These are phyloP conservation scores for Gallinago stenura DNA, from an alignment of 2,797 vertebrate genomes.

Conservation along the genomic window DNA sequence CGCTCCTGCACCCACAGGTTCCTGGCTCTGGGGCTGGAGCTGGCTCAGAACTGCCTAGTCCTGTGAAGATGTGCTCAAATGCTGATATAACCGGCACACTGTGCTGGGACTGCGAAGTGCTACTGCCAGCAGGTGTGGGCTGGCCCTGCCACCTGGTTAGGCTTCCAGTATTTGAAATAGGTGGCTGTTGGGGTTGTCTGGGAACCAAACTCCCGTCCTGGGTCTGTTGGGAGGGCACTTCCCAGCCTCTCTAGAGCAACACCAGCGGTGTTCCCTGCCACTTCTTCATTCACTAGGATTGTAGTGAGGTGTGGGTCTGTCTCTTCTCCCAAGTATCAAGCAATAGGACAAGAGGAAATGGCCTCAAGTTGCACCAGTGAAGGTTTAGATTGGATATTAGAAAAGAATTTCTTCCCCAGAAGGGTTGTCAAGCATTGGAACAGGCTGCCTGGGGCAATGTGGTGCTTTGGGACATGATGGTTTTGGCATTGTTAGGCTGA, in stretches of 20 bases:
- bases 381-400: background rate
- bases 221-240: background rate
- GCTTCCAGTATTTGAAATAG: background rate
- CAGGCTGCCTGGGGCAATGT: background rate
- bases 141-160: fast-evolving
- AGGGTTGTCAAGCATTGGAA: background rate
- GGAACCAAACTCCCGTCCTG: fast-evolving
- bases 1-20: fast-evolving
- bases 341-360: background rate
- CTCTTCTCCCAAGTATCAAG: background rate
- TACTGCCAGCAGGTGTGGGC: background rate
- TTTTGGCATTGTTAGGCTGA: background rate
- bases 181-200: background rate
- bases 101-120: background rate
- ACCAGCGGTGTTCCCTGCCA: background rate
- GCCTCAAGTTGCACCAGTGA: background rate
- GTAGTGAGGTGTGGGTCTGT: background rate
- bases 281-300: no score
- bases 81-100: fast-evolving
- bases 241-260: background rate
- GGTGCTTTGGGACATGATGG: background rate
- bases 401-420: background rate
- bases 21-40: fast-evolving
- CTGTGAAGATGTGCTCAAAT: fast-evolving
- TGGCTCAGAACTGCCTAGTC: background rate